Evolutionary conservation across 2,797 vertebrate genomes (phyloP), one percentile per base, ranked within the genome.

Genomic region (Sebastes kiyomatsui): DNA sequence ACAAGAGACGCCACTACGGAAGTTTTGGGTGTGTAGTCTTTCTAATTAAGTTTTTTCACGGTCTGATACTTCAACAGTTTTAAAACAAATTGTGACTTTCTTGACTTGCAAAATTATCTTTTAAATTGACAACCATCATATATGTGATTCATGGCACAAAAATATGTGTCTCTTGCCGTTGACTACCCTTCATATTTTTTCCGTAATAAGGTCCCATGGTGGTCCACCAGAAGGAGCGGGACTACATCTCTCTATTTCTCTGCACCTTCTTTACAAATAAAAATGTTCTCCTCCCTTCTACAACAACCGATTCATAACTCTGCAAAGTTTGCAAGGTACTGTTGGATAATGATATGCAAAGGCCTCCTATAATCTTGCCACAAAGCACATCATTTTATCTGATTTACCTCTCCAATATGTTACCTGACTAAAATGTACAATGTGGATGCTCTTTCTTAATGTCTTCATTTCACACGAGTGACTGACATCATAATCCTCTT

Each of bases 401-500:
- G 32, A 68, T 69, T 71, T 56, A 75, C 38, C 18, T 59, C 65
- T 75, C 56, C 27, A 78, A 68, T 61, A 67, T 52, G 32, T 25
- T 82, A 10, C 10, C 14, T n/a, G 20, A 38, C 20, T 30, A 52
- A 67, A 71, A 68, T 22, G 18, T 52, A 60, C 23, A 70, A 70
- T 38, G 23, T 16, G 9, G 12, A 62, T 16, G 10, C 4, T 66
- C 23, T 78, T 74, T 72, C 49, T 70, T 67, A 58, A 82, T 69
- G 20, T 60, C 55, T 70, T 78, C 10, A 69, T 78, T 75, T 67
- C 25, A 66, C 7, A 72, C 5, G 6, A 68, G 33, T n/a, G 23
- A 70, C 23, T 82, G 58, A 80, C 49, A 77, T 68, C 4, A 60
- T 38, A 67, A 78, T 58, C 28, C 22, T 23, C 7, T 67, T 60